Percentiles rank a stretch among this genome's conserved stretches.
These are phyloP conservation scores for Heliconius aoede DNA, from an alignment of 2,888 invertebrate genomes.

Conservation along the genomic window DNA sequence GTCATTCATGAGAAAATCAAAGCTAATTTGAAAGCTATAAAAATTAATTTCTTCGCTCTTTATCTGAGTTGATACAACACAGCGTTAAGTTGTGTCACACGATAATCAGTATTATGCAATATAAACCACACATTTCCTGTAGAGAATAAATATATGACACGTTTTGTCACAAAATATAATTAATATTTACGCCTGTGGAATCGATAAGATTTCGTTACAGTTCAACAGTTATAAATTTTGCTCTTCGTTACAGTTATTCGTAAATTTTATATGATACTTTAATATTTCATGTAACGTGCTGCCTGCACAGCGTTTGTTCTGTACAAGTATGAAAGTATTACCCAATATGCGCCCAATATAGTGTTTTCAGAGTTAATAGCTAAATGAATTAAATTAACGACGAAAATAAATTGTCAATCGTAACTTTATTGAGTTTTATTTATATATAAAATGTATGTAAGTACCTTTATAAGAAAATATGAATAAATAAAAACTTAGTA, in stretches of 20 bases:
- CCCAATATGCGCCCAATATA: too few relatives aligned
- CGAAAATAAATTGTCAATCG: not conserved
- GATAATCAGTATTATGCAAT: not conserved
- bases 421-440: too few relatives aligned
- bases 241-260: constrained; percentile 1
- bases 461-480: too few relatives aligned
- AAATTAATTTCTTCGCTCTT: not conserved
- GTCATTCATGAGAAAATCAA: too few relatives aligned
- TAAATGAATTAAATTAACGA: not conserved
- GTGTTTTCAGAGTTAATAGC: not conserved
- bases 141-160: not conserved
- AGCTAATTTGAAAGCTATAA: too few relatives aligned
- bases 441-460: too few relatives aligned
- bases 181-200: not conserved
- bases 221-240: constrained; percentile 1
- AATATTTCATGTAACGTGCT: constrained; percentile 9
- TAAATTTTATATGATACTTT: constrained; percentile 18
- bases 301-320: not conserved
- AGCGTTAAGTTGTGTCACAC: not conserved
- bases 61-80: not conserved
- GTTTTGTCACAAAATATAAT: not conserved
- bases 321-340: not conserved
- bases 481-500: too few relatives aligned
- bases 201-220: constrained; percentile 9
- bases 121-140: not conserved